A percentile compares a stretch with the other conserved stretches of the same genome.
These are phyloP conservation scores for Heliconius aoede DNA, from an alignment of 2,888 invertebrate genomes.

Conservation along the genomic window DNA sequence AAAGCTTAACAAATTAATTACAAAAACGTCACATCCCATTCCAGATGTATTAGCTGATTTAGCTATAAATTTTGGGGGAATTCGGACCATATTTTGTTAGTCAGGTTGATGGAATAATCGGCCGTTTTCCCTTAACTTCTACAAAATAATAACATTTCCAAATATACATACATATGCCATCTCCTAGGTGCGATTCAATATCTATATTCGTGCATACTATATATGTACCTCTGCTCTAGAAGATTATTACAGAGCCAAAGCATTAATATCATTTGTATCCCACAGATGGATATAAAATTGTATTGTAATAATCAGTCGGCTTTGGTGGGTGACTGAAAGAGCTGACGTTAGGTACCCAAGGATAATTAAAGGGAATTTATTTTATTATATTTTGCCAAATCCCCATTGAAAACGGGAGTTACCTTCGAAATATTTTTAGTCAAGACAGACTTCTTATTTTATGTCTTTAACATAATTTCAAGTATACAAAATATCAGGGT, in stretches of 20 bases:
- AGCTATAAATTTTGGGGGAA: no score
- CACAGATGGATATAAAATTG: neutral
- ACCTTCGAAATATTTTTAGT: conserved; percentile 11
- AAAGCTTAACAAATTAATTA: no score
- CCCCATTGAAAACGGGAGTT: neutral
- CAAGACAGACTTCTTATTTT: neutral
- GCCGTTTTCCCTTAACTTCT: neutral
- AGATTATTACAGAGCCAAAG: no score
- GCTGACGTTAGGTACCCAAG: conserved; percentile 2
- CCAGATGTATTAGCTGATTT: neutral
- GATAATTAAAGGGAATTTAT: conserved; percentile 25
- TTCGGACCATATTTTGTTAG: neutral
- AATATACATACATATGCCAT: no score
- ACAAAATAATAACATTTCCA: neutral
- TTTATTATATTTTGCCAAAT: conserved; percentile 21
- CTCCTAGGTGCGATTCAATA: neutral
- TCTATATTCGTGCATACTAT: no score
- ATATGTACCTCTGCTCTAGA: neutral
- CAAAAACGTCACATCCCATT: neutral
- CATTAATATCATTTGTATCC: neutral
- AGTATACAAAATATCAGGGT: neutral
- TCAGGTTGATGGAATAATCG: neutral
- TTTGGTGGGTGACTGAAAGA: conserved; percentile 1
- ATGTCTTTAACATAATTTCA: neutral
- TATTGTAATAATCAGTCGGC: neutral